These are phyloP conservation scores for Poecilobothrus nobilitatus DNA, from an alignment of 2,888 invertebrate species.

Conservation along the genomic window DNA sequence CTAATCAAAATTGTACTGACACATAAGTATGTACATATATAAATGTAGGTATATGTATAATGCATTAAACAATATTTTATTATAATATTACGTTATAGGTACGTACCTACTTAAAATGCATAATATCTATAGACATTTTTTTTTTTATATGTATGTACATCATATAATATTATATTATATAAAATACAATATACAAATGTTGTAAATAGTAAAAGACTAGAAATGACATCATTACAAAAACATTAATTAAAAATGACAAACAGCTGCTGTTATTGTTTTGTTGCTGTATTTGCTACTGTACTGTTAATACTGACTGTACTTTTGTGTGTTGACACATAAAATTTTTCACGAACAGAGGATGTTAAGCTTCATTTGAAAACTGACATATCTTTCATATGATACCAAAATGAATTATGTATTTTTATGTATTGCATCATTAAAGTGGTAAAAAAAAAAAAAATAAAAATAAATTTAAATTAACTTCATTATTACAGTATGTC, in stretches of 20 bases:
- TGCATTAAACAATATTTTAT: too few relatives aligned
- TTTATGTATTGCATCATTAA: slow-evolving; percentile 1
- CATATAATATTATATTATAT: too few relatives aligned
- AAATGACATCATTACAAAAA: slow-evolving; percentile 3
- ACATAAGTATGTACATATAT: too few relatives aligned
- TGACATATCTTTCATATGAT: neutral
- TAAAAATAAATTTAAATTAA: neutral
- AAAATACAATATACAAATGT: too few relatives aligned
- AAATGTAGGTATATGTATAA: too few relatives aligned
- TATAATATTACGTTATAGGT: too few relatives aligned
- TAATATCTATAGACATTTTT: too few relatives aligned
- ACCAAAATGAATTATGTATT: neutral
- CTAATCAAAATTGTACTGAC: too few relatives aligned
- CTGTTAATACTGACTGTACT: too few relatives aligned
- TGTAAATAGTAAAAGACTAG: neutral
- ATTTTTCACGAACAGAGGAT: neutral
- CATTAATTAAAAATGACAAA: neutral
- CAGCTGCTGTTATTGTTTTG: neutral
- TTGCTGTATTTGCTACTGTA: too few relatives aligned
- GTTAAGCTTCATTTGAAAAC: neutral
- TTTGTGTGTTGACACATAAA: neutral
- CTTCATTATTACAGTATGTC: neutral
- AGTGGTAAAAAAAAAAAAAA: neutral
- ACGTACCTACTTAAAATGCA: too few relatives aligned
- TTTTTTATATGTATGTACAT: too few relatives aligned